Evolutionary conservation across 2,888 invertebrate species (phyloP).

Genomic region (Parnassius apollo): DNA sequence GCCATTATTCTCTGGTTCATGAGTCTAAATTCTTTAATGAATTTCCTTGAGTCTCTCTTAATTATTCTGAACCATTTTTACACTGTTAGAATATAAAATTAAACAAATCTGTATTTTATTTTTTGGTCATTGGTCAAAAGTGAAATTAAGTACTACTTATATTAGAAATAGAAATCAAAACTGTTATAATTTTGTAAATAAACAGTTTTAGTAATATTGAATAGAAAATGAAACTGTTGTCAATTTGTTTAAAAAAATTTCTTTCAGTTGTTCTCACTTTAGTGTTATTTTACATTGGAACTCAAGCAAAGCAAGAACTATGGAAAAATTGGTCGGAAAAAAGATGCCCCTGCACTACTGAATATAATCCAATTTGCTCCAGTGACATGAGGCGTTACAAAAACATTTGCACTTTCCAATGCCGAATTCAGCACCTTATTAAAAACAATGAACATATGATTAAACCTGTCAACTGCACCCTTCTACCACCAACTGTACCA

Average conservation of each 20-base stretch:
- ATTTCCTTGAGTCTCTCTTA: no score
- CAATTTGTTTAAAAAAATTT: slow-evolving; percentile 4
- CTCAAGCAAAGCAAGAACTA: slow-evolving; percentile 19
- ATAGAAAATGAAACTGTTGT: no score
- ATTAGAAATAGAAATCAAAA: no score
- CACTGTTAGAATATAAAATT: no score
- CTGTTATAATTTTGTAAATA: no score
- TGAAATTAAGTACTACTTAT: no score
- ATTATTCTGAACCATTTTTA: no score
- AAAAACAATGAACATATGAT: slow-evolving; percentile 30
- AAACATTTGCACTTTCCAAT: slow-evolving; percentile 44
- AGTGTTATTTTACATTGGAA: slow-evolving; percentile 28
- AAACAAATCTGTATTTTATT: no score
- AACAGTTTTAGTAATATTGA: no score
- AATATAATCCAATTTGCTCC: slow-evolving; percentile 49
- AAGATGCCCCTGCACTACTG: slow-evolving; percentile 40
- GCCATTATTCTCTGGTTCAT: no score
- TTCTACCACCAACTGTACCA: slow-evolving; percentile 30
- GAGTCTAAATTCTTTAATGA: no score
- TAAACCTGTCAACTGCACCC: slow-evolving; percentile 35
- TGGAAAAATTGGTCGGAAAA: slow-evolving; percentile 33
- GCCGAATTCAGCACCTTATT: slow-evolving; percentile 36
- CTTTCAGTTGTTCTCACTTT: slow-evolving; percentile 34
- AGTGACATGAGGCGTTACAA: slow-evolving; percentile 39
- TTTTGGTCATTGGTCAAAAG: no score